Percentiles rank a stretch among this genome's conserved stretches.
Evolutionary conservation across 2,113 vertebrate genomes (phyloP).

Genomic region (Nesogale talazaci): DNA sequence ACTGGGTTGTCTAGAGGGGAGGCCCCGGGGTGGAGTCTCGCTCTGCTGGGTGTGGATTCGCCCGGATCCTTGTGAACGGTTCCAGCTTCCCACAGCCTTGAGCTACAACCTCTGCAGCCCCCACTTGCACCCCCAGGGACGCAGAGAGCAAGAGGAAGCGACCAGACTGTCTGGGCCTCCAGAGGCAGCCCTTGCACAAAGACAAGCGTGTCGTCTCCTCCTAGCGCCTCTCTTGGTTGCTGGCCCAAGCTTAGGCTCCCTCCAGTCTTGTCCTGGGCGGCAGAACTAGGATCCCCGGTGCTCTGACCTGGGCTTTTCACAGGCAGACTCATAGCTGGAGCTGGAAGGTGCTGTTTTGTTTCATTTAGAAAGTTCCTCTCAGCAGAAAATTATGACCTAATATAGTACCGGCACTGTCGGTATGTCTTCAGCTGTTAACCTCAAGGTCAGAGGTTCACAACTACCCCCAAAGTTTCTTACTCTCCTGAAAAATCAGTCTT

Average conservation of each 20-base stretch:
- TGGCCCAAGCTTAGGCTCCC: slow-evolving; percentile 44
- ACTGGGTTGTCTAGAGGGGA: slow-evolving; percentile 3
- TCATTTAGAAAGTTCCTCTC: slow-evolving; percentile 20
- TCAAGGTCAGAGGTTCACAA: too few species aligned
- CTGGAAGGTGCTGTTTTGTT: slow-evolving; percentile 1
- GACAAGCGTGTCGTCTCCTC: slow-evolving; percentile 33
- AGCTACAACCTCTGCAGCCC: background rate
- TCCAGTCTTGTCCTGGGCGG: background rate
- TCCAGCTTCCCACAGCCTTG: background rate
- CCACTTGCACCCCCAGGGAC: background rate
- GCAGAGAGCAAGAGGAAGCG: background rate
- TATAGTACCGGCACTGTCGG: background rate
- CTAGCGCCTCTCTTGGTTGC: slow-evolving; percentile 64
- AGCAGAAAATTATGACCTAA: background rate
- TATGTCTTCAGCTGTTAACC: too few species aligned
- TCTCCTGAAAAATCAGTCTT: too few species aligned
- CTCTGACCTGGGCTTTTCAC: background rate
- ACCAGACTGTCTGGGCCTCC: slow-evolving; percentile 28
- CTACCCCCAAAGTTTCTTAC: too few species aligned
- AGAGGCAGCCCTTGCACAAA: slow-evolving; percentile 67
- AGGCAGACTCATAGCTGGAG: background rate
- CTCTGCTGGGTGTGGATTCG: slow-evolving; percentile 28
- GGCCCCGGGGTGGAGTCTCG: background rate
- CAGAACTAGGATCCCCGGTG: background rate
- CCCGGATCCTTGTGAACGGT: background rate